phyloP scores from a whole-genome alignment of 2,113 vertebrate genomes.

The Aldabrachelys gigantea region DNA sequence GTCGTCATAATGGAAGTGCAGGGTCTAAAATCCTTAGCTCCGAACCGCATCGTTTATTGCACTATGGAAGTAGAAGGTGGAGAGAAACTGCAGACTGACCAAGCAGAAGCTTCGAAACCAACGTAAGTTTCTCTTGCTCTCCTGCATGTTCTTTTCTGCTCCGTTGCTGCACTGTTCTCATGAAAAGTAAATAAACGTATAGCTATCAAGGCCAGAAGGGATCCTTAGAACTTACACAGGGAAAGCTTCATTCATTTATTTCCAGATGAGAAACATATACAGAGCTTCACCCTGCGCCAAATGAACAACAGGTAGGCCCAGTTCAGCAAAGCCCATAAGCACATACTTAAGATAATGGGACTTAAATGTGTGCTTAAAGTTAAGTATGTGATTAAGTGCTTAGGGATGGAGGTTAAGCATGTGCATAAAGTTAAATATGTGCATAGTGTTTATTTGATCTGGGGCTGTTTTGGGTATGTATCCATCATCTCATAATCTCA shows the following conservation, averaged over 20 bases:
- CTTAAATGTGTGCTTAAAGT: background rate
- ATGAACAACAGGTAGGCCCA: conserved; percentile 5
- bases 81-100: conserved; percentile 97
- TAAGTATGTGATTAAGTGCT: conserved; percentile 26
- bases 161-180: accelerated
- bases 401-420: conserved; percentile 56
- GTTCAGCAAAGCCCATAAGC: background rate
- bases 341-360: conserved; percentile 38
- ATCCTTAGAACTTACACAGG: background rate
- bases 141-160: background rate
- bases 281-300: background rate
- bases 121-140: conserved; percentile 83
- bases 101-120: conserved; percentile 97
- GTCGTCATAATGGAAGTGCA: conserved; percentile 99
- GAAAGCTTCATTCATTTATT: background rate
- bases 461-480: background rate
- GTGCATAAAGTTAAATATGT: conserved; percentile 42
- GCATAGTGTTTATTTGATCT: conserved; percentile 25
- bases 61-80: conserved; percentile 99
- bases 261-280: background rate
- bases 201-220: background rate
- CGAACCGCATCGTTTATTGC: conserved; percentile 98
- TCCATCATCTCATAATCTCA: background rate
- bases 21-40: conserved; percentile 94
- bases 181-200: background rate